Evolutionary conservation across 2,113 vertebrate species (phyloP).

Genomic region (Alligator mississippiensis): DNA sequence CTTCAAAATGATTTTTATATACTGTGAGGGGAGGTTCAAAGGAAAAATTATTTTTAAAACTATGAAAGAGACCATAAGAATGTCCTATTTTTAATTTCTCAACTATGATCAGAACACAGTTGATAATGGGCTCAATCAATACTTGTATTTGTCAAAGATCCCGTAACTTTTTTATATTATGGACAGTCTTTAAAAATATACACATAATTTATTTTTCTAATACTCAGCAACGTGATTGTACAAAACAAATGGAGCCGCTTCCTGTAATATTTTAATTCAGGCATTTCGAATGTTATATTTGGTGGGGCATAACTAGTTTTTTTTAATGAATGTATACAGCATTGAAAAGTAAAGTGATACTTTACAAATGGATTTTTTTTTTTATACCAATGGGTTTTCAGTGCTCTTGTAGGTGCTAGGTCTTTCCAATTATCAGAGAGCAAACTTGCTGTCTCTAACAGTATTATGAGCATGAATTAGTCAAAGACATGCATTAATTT

Average conservation of each 20-base stretch:
- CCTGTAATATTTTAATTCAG: constrained; percentile 25
- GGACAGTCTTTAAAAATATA: constrained; percentile 7
- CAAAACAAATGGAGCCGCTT: neutral
- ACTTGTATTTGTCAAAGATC: neutral
- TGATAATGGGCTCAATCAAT: neutral
- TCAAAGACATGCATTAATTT: neutral
- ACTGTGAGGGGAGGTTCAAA: constrained; percentile 7
- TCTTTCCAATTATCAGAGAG: neutral
- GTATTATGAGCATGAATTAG: neutral
- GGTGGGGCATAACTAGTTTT: neutral
- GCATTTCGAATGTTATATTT: constrained; percentile 39
- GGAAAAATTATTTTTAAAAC: neutral
- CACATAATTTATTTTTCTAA: constrained; percentile 19
- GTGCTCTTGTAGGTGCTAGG: neutral
- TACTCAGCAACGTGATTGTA: constrained; percentile 7
- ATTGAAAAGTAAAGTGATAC: neutral
- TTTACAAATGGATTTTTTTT: neutral
- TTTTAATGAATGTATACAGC: neutral
- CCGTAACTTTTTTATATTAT: neutral
- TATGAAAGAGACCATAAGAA: constrained; percentile 1
- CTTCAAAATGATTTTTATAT: constrained; percentile 38
- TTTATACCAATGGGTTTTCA: neutral
- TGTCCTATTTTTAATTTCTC: neutral
- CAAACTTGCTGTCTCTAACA: neutral
- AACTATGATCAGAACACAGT: neutral